phyloP scores from a whole-genome alignment of 2,113 vertebrate genomes.

The Pseudopipra pipra region DNA sequence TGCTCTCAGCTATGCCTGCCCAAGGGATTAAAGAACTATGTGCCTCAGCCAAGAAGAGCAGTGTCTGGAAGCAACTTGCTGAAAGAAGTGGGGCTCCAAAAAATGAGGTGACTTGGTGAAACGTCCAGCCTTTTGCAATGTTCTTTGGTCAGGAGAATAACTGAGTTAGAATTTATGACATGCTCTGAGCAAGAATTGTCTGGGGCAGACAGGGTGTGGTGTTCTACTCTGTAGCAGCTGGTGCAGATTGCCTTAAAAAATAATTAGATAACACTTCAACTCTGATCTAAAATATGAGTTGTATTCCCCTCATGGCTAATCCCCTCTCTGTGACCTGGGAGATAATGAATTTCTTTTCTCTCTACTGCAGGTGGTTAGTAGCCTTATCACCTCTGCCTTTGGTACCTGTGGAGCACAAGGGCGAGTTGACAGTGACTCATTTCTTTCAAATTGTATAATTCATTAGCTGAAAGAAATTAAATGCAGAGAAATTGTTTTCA shows the following conservation, averaged over 20 bases:
- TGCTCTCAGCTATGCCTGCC: not conserved
- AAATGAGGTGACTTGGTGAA: not conserved
- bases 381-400: not conserved
- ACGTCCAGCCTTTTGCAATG: not conserved
- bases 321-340: not conserved
- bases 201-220: not conserved
- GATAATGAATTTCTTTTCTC: slow-evolving; percentile 8
- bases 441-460: slow-evolving; percentile 12
- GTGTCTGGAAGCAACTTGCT: not conserved
- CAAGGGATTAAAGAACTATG: not conserved
- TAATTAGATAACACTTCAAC: not conserved
- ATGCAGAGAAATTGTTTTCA: not conserved
- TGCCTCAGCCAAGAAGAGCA: not conserved
- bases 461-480: not conserved
- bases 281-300: not conserved
- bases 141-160: not conserved
- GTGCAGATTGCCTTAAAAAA: not conserved
- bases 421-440: not conserved
- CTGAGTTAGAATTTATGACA: not conserved
- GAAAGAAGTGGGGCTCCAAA: not conserved
- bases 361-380: not conserved
- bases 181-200: not conserved
- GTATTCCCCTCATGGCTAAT: not conserved
- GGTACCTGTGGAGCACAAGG: not conserved
- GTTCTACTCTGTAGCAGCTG: not conserved